Evolutionary conservation across 2,888 invertebrate genomes (phyloP), one percentile per base, ranked within the genome.

Genomic region (Petrolisthes manimaculis): DNA sequence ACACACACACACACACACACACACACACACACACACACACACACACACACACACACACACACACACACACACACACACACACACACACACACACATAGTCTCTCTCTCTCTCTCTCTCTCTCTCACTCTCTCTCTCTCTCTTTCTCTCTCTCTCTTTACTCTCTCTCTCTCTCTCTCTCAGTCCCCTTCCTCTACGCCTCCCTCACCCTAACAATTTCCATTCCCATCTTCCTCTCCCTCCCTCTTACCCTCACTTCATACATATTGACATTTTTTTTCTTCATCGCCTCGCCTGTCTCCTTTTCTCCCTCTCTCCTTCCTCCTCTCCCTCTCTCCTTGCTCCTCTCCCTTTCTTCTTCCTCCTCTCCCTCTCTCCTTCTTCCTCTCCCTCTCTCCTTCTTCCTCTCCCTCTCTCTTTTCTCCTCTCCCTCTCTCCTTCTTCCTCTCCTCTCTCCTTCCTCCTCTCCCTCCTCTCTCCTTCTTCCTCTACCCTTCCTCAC

Each of bases 31-130:
- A 74, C 74, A 74, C 74, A 82, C 54, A 80, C 54, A 51, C 80
- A 79, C 80, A 79, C 80, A 79, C 80, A 79, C 80, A 79, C 24
- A 24, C 74, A 83, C 67, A 67, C 67, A 83, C 67, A 67, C 75
- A 5, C 75, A 61, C 61, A 61, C 61, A 61, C 6, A 61, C 6
- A 61, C 61, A 61, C 61, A 61, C 61, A 61, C 61, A 61, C 14
- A 6, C 14, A 14, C 61, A 61, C 14, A 6, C 14, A 6, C 61
- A 61, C 6, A 61, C 61, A 61, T 61, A 61, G 6, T 9, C 14
- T 9, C 61, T 61, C 61, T 61, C 61, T 14, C 61, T 61, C n/a
- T 75, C n/a, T 75, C 75, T 24, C 4, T 21, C 75, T 75, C 9
- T 6, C 21, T 21, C n/a, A 3, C 75, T 21, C 6, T 21, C 8